Conservation (phyloP, 2,888 invertebrate genomes). For the Hesperia comma region DNA sequence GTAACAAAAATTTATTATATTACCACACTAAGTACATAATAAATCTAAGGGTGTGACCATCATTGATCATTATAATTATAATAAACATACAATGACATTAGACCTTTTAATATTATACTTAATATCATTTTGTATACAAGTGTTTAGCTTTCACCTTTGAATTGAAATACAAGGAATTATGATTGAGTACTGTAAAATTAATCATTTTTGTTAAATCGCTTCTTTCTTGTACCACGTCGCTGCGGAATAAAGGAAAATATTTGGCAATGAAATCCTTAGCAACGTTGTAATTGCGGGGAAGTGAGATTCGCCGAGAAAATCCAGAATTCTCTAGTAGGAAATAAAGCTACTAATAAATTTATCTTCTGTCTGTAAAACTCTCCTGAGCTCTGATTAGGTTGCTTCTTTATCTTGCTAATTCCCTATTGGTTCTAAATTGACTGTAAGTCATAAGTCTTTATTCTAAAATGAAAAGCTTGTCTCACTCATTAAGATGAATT, state of each 20-base stretch:
- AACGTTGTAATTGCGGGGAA: conserved; percentile 68
- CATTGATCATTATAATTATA: too few relatives aligned
- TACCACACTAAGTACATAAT: too few relatives aligned
- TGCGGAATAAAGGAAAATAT: conserved; percentile 74
- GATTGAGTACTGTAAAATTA: too few relatives aligned
- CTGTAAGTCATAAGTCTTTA: conserved; percentile 27
- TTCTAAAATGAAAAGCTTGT: conserved; percentile 15
- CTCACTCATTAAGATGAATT: conserved; percentile 4
- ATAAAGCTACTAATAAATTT: conserved; percentile 46
- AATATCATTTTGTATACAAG: too few relatives aligned
- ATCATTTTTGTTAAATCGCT: conserved; percentile 11
- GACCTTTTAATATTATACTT: too few relatives aligned
- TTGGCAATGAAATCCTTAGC: conserved; percentile 77
- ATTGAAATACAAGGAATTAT: too few relatives aligned
- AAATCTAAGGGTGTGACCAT: too few relatives aligned
- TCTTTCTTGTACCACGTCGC: conserved; percentile 46
- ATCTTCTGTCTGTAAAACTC: conserved; percentile 38
- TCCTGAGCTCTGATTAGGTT: conserved; percentile 33
- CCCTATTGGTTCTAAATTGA: conserved; percentile 30
- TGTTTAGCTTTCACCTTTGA: too few relatives aligned
- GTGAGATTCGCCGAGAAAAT: conserved; percentile 43
- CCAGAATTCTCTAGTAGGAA: conserved; percentile 45
- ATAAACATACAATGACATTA: too few relatives aligned
- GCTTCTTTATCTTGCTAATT: conserved; percentile 28
- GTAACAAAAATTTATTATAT: too few relatives aligned